phyloP scores from a whole-genome alignment of 2,888 invertebrate species.

The Melitaea athalia region DNA sequence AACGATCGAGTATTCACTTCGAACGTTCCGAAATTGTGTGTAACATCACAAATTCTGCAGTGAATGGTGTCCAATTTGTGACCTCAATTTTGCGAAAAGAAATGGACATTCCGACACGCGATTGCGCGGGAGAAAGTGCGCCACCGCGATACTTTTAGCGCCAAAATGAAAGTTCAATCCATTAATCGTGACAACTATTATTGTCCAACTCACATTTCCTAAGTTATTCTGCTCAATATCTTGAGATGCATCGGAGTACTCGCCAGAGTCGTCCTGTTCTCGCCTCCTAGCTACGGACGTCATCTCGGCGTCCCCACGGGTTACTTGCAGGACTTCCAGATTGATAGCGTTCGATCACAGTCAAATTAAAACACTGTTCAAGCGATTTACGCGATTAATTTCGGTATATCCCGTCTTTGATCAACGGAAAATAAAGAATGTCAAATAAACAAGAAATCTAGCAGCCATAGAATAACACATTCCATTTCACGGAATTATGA shows the following conservation, averaged over 20 bases:
- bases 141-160: conserved; percentile 68
- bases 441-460: conserved; percentile 75
- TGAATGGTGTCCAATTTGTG: conserved; percentile 71
- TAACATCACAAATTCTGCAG: conserved; percentile 55
- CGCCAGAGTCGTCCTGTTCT: conserved; percentile 74
- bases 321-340: conserved; percentile 75
- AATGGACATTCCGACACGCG: conserved; percentile 78
- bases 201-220: conserved; percentile 69
- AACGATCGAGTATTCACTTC: conserved; percentile 4
- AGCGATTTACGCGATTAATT: conserved; percentile 54
- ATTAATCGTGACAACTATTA: conserved; percentile 42
- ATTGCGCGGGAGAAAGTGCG: conserved; percentile 74
- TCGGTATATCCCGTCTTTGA: conserved; percentile 62
- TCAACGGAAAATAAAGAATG: conserved; percentile 67
- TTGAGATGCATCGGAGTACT: conserved; percentile 77
- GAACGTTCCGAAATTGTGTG: conserved; percentile 16
- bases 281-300: conserved; percentile 73
- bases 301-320: conserved; percentile 73
- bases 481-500: conserved; percentile 50
- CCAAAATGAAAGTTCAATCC: conserved; percentile 71
- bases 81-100: conserved; percentile 78
- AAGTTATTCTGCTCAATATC: conserved; percentile 74
- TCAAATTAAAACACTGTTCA: conserved; percentile 47
- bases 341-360: conserved; percentile 59
- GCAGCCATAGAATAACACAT: conserved; percentile 69